phyloP scores from a whole-genome alignment of 1,140 invertebrate genomes.

The Lerema accius region DNA sequence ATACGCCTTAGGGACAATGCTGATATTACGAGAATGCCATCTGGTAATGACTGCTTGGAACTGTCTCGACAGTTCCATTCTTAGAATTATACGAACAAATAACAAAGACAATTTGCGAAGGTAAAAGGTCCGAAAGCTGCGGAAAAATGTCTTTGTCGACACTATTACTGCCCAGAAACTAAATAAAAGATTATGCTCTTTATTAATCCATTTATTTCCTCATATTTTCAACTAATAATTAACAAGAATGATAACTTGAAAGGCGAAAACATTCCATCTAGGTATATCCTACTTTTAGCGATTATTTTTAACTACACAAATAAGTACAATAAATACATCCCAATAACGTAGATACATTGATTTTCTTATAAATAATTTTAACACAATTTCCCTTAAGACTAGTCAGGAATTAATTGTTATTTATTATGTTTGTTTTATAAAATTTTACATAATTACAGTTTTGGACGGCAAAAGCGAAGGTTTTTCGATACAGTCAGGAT shows the following conservation, averaged over 20 bases:
- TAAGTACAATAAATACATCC: slow-evolving; percentile 78
- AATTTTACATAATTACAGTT: slow-evolving; percentile 53
- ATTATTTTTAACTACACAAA: slow-evolving; percentile 51
- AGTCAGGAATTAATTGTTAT: slow-evolving; percentile 65
- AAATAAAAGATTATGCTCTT: slow-evolving; percentile 24
- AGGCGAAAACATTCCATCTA: slow-evolving; percentile 59
- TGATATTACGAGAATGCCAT: slow-evolving; percentile 5
- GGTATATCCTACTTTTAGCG: slow-evolving; percentile 45
- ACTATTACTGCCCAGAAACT: neutral
- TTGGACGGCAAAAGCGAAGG: slow-evolving; percentile 39
- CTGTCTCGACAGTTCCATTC: slow-evolving; percentile 10
- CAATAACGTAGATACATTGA: slow-evolving; percentile 49
- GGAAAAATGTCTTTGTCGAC: neutral
- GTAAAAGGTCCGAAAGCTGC: neutral
- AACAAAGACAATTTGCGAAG: slow-evolving; percentile 1
- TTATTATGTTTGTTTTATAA: slow-evolving; percentile 46
- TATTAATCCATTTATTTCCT: slow-evolving; percentile 71
- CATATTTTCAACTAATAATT: slow-evolving; percentile 64
- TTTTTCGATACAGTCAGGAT: slow-evolving; percentile 61
- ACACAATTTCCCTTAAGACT: slow-evolving; percentile 72
- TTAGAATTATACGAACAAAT: slow-evolving; percentile 6
- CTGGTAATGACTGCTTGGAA: slow-evolving; percentile 13
- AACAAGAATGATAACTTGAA: slow-evolving; percentile 68
- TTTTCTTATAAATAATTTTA: slow-evolving; percentile 59
- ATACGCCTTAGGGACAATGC: neutral